Base-by-base conservation (phyloP, 1,140 invertebrate genomes). In the Diabrotica undecimpunctata region DNA sequence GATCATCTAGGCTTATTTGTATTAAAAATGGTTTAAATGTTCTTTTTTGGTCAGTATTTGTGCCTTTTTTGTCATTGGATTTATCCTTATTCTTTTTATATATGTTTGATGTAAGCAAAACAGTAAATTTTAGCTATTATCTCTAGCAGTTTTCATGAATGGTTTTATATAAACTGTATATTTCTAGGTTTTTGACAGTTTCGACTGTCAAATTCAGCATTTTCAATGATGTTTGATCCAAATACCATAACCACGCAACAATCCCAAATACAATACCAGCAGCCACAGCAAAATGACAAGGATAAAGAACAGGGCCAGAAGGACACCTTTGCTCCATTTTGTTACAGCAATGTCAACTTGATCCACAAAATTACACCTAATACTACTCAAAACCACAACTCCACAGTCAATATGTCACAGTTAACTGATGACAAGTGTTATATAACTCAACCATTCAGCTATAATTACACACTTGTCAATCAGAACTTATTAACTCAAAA, bases 391-490 rank as follows among this genome's bases (percentile, higher is more conserved):
- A 75, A 79, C 41, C 80, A 81, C 38, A 79, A 80, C 52, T 78
- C 76, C 3, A 85, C 85, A 36, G 86, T 88, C 0, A 88, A 87
- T 73, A 83, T 88, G 74, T 86, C 86, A 9, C 86, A 88, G 73
- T 74, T 85, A 14, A 76, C 81, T 5, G 83, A 84, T 59, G 87
- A 88, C 76, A 87, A 86, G 69, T 88, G 86, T 73, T 89, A 89
- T 69, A 88, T 89, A 64, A 86, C 87, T 35, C 87, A 88, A 72
- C 87, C 87, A 37, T 87, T 88, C 66, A 85, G 85, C 57, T 88
- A 88, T 71, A 89, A 89, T 72, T 89, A 89, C 70, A 77, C 79
- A 5, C 66, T 81, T 39, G 78, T 81, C n/a, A 81, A 81, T 68
- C 79, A 87, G 61, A 87, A 87, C 84, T 85, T 86, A 66, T 78